Percentiles rank a stretch among this genome's conserved stretches.
Evolutionary conservation across 2,888 invertebrate species (phyloP).

Genomic region (Palloptera scutellata): DNA sequence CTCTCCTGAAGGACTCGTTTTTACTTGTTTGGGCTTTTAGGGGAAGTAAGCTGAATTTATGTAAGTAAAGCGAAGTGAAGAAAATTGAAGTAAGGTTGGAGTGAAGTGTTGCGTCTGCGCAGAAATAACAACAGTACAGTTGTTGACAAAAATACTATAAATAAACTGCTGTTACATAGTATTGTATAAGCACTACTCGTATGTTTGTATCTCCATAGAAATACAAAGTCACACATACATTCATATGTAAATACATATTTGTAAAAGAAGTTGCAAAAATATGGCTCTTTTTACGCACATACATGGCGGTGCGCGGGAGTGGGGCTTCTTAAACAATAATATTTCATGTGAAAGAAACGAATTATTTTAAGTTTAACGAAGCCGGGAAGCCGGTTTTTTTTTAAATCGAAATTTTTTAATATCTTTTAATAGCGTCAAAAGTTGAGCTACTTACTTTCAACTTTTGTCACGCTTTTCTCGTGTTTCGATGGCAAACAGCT

Average conservation of each 20-base stretch:
- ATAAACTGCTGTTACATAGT: background rate
- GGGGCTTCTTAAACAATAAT: no score
- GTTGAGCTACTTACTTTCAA: no score
- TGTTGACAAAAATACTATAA: slow-evolving; percentile 37
- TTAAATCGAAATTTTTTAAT: background rate
- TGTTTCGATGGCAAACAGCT: no score
- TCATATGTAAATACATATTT: background rate
- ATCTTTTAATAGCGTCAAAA: no score
- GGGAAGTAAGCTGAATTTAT: background rate
- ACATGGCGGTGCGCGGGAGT: no score
- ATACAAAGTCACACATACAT: background rate
- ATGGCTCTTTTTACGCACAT: no score
- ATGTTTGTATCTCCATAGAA: no score
- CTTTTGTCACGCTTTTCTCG: no score
- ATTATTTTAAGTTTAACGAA: no score
- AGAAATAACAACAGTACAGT: slow-evolving; percentile 32
- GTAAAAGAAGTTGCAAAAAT: background rate
- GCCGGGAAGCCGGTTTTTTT: background rate
- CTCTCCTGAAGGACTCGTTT: slow-evolving; percentile 16
- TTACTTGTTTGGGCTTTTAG: background rate
- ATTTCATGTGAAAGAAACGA: no score
- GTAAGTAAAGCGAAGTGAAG: no score
- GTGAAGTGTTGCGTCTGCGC: slow-evolving; percentile 33
- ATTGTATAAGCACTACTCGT: no score
- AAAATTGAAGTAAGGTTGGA: slow-evolving; percentile 11